Conservation (phyloP, 1,140 invertebrate species). For the Charaxes varanes region DNA sequence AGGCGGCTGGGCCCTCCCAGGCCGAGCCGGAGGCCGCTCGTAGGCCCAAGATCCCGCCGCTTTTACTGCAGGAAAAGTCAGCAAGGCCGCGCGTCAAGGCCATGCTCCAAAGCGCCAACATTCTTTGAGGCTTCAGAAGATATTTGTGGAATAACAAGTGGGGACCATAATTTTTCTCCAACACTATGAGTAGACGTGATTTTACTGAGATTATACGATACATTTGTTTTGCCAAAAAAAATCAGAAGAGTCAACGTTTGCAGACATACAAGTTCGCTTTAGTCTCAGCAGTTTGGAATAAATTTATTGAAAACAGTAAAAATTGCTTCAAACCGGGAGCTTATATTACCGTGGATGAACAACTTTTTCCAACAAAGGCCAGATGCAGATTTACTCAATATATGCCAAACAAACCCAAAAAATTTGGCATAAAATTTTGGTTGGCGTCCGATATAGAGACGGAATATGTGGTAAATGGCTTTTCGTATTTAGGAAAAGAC, state of each 20-base stretch:
- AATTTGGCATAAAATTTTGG: conserved; percentile 27
- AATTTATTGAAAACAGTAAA: conserved; percentile 12
- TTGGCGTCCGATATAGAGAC: conserved; percentile 11
- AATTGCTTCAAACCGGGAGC: conserved; percentile 15
- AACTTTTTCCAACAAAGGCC: conserved; percentile 9
- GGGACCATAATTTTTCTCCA: too few species aligned
- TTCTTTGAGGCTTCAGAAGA: too few species aligned
- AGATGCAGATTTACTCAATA: conserved; percentile 16
- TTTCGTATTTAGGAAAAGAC: conserved; percentile 21
- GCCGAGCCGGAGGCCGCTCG: too few species aligned
- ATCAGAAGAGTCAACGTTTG: conserved; percentile 10
- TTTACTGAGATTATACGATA: conserved; percentile 6
- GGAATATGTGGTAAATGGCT: conserved; percentile 16
- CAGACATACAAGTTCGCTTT: conserved; percentile 15
- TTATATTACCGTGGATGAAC: conserved; percentile 14
- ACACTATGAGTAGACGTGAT: too few species aligned
- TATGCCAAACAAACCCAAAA: conserved; percentile 15
- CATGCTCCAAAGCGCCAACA: too few species aligned
- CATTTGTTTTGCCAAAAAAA: conserved; percentile 10
- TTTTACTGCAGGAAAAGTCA: too few species aligned
- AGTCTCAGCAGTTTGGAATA: conserved; percentile 14
- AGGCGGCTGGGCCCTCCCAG: too few species aligned
- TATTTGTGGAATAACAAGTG: too few species aligned
- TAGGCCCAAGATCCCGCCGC: too few species aligned
- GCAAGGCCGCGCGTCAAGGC: too few species aligned